Percentiles rank a stretch among this genome's conserved stretches.
Evolutionary conservation across 2,888 invertebrate genomes (phyloP).

Genomic region (Eupithecia inturbata): DNA sequence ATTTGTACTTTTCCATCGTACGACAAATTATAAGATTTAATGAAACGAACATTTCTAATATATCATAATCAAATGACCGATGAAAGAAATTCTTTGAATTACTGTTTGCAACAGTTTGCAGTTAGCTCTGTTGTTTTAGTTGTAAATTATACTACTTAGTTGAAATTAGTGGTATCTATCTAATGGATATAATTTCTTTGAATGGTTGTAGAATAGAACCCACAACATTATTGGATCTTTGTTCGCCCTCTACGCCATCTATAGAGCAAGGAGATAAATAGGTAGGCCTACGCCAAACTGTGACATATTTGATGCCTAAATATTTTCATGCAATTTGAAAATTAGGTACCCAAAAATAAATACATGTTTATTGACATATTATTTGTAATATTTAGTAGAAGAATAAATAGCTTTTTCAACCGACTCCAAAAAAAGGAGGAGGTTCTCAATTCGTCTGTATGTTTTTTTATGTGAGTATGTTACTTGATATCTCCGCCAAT

Average conservation of each 20-base stretch:
- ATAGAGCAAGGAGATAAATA: background rate
- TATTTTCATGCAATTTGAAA: background rate
- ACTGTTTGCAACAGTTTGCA: background rate
- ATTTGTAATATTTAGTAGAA: too few relatives aligned
- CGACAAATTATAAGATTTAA: constrained; percentile 10
- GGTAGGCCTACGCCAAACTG: background rate
- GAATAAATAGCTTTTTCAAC: too few relatives aligned
- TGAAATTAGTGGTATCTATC: background rate
- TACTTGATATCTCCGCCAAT: too few relatives aligned
- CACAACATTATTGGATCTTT: background rate
- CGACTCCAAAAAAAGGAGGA: too few relatives aligned
- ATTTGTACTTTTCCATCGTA: constrained; percentile 53
- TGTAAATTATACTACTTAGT: background rate
- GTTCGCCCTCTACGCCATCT: background rate
- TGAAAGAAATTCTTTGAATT: background rate
- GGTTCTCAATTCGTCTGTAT: too few relatives aligned
- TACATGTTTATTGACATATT: background rate
- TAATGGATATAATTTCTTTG: background rate
- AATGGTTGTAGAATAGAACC: background rate
- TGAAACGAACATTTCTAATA: too few relatives aligned
- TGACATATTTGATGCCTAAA: background rate
- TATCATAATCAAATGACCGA: background rate
- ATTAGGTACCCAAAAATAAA: background rate
- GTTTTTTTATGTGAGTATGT: too few relatives aligned
- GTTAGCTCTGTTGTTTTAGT: background rate